Conservation (phyloP, 2,797 vertebrate genomes). For the Hippoglossus hippoglossus region DNA sequence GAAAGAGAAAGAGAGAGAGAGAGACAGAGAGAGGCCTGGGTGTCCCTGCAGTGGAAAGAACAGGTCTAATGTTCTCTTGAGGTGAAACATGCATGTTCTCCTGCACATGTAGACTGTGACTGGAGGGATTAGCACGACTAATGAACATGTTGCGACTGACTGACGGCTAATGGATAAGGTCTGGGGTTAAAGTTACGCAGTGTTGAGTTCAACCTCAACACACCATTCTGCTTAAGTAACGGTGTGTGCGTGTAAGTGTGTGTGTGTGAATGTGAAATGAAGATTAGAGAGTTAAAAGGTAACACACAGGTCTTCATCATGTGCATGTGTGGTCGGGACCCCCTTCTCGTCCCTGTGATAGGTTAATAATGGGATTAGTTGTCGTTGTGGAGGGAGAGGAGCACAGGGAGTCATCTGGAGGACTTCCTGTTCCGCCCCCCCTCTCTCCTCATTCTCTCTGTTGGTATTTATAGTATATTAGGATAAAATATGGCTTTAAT, state of each 20-base stretch:
- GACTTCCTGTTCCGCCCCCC: slow-evolving; percentile 24
- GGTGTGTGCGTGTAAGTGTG: not conserved
- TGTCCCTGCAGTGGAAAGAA: not conserved
- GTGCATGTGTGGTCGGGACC: slow-evolving; percentile 4
- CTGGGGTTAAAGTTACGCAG: slow-evolving; percentile 10
- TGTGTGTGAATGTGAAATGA: not conserved
- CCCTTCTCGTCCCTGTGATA: slow-evolving; percentile 37
- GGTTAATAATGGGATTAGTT: slow-evolving; percentile 73
- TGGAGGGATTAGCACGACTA: not conserved
- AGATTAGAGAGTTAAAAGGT: slow-evolving; percentile 30
- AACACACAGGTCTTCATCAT: slow-evolving; percentile 6
- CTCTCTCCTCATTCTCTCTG: slow-evolving; percentile 15
- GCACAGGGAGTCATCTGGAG: slow-evolving; percentile 51
- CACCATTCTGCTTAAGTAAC: not conserved
- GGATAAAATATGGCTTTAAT: slow-evolving; percentile 62
- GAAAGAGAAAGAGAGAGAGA: no score
- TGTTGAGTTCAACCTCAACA: not conserved
- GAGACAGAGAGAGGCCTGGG: not conserved
- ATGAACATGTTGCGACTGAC: slow-evolving; percentile 6
- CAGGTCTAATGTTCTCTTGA: slow-evolving; percentile 3
- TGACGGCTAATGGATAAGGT: not conserved
- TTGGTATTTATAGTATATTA: slow-evolving; percentile 61
- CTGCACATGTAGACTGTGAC: slow-evolving; percentile 1
- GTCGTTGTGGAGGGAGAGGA: slow-evolving; percentile 49
- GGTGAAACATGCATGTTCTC: not conserved